phyloP scores from a whole-genome alignment of 2,888 invertebrate genomes.

The Falcaria lacertinaria region DNA sequence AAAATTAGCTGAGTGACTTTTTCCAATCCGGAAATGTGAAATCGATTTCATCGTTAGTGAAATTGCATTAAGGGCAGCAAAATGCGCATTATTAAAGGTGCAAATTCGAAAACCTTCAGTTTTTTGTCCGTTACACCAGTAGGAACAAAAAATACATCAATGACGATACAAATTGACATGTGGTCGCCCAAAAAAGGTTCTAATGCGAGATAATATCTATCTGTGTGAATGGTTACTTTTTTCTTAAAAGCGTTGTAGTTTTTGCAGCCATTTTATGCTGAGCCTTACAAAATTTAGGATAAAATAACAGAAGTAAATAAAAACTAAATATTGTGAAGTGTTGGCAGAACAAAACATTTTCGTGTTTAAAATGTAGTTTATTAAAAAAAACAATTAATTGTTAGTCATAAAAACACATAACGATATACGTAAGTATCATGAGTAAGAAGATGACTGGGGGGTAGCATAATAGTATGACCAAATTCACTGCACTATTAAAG shows the following conservation, averaged over 20 bases:
- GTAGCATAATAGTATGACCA: too few relatives aligned
- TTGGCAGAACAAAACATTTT: too few relatives aligned
- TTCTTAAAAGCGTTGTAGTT: slow-evolving; percentile 10
- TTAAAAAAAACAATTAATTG: too few relatives aligned
- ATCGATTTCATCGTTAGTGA: slow-evolving; percentile 61
- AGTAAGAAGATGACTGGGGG: too few relatives aligned
- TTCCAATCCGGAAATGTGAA: slow-evolving; percentile 42
- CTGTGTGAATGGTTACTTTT: slow-evolving; percentile 30
- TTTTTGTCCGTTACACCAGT: slow-evolving; percentile 33
- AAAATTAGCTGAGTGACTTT: not conserved
- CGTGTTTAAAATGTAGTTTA: too few relatives aligned
- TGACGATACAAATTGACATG: slow-evolving; percentile 56
- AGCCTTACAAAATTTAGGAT: too few relatives aligned
- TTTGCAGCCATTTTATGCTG: not conserved
- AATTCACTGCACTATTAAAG: too few relatives aligned
- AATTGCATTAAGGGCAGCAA: slow-evolving; percentile 60
- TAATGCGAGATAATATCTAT: slow-evolving; percentile 56
- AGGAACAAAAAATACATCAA: slow-evolving; percentile 40
- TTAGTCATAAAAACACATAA: too few relatives aligned
- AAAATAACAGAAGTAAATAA: too few relatives aligned
- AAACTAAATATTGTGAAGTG: too few relatives aligned
- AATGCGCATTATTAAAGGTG: slow-evolving; percentile 55
- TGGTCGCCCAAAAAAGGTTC: slow-evolving; percentile 43
- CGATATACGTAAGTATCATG: too few relatives aligned
- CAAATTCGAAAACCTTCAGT: slow-evolving; percentile 55